phyloP scores from a whole-genome alignment of 2,888 invertebrate species.

The Nezara viridula region DNA sequence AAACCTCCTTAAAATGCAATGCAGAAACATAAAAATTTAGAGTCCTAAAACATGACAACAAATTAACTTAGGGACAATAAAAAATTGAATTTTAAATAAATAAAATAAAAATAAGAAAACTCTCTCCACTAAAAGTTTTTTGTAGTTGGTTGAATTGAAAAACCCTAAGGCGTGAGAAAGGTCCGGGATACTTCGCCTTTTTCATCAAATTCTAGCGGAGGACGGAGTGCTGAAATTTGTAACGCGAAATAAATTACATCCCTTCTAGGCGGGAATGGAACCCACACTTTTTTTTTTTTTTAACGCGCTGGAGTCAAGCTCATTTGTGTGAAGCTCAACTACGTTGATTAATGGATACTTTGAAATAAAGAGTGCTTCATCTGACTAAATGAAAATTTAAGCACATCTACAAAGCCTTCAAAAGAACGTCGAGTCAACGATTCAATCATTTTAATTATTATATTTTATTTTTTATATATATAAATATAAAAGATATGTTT shows the following conservation, averaged over 20 bases:
- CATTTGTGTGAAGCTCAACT: background rate
- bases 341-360: background rate
- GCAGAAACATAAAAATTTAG: too few relatives aligned
- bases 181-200: background rate
- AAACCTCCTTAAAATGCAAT: too few relatives aligned
- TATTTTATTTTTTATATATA: too few relatives aligned
- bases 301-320: background rate
- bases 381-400: background rate
- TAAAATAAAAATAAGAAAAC: too few relatives aligned
- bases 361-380: slow-evolving; percentile 3
- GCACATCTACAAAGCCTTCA: background rate
- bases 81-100: too few relatives aligned
- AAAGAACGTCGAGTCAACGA: background rate
- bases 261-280: background rate
- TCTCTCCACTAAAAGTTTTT: too few relatives aligned
- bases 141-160: background rate
- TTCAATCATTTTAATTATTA: background rate
- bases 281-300: background rate
- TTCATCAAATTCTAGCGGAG: background rate
- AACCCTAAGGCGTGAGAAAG: background rate
- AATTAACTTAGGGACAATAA: too few relatives aligned
- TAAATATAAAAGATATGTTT: too few relatives aligned
- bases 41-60: too few relatives aligned
- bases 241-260: background rate
- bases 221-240: background rate